phyloP scores from a whole-genome alignment of 2,797 vertebrate species.

The Chromis chromis region DNA sequence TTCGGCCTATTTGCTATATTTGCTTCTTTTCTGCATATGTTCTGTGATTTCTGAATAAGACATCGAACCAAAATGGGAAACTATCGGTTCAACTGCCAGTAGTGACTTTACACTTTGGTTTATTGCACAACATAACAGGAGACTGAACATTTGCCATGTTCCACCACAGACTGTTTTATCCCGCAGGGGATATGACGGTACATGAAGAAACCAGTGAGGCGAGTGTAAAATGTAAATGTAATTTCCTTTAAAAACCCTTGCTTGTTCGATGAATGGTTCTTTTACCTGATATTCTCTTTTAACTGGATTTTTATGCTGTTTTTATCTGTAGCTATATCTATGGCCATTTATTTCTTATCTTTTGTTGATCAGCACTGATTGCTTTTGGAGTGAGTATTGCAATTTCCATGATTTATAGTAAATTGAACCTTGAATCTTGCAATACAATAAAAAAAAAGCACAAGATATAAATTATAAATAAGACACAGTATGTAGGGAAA shows the following conservation, averaged over 20 bases:
- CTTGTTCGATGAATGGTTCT: background rate
- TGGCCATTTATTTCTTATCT: background rate
- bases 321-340: background rate
- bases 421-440: background rate
- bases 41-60: background rate
- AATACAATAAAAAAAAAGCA: background rate
- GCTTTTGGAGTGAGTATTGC: background rate
- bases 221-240: background rate
- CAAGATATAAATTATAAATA: background rate
- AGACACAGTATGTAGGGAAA: background rate
- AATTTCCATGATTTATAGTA: background rate
- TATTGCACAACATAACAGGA: constrained; percentile 18
- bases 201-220: background rate
- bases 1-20: background rate
- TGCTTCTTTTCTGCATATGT: no score
- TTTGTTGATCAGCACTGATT: background rate
- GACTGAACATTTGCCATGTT: background rate
- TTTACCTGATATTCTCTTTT: background rate
- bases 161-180: background rate
- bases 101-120: constrained; percentile 5
- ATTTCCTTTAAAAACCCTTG: background rate
- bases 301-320: background rate
- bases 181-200: background rate
- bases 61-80: background rate
- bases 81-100: background rate